Conservation (phyloP, 1,140 invertebrate genomes). For the Papilio aristodemus region DNA sequence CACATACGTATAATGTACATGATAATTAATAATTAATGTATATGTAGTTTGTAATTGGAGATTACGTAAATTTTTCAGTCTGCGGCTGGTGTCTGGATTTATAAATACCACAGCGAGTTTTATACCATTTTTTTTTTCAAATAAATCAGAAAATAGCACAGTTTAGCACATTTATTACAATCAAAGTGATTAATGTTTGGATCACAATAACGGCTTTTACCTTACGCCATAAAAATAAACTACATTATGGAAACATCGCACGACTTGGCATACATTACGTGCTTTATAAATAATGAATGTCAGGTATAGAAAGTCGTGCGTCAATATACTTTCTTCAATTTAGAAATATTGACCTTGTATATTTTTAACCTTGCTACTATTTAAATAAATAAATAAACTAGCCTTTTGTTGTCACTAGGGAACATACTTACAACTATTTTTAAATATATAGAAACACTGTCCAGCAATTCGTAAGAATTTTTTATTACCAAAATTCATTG, state of each 20-base stretch:
- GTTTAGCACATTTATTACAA: no score
- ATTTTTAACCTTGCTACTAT: background rate
- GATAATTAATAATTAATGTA: no score
- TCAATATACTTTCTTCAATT: constrained; percentile 15
- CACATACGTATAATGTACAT: no score
- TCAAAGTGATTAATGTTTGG: no score
- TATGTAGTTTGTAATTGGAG: no score
- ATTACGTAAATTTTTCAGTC: no score
- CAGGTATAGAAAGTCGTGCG: background rate
- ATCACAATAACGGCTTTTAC: background rate
- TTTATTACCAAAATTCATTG: background rate
- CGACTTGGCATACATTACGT: background rate
- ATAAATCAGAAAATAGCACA: no score
- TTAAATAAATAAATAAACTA: background rate
- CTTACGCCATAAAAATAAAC: background rate
- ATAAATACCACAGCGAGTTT: no score
- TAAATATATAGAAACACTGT: background rate
- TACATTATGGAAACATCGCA: background rate
- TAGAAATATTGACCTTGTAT: constrained; percentile 1
- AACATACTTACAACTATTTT: background rate
- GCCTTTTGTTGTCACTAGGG: no score
- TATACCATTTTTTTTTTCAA: no score
- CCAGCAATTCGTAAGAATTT: background rate
- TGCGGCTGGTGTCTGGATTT: no score
- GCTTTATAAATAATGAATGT: constrained; percentile 6